phyloP scores from a whole-genome alignment of 2,888 invertebrate species.

The Hartigia nigra region DNA sequence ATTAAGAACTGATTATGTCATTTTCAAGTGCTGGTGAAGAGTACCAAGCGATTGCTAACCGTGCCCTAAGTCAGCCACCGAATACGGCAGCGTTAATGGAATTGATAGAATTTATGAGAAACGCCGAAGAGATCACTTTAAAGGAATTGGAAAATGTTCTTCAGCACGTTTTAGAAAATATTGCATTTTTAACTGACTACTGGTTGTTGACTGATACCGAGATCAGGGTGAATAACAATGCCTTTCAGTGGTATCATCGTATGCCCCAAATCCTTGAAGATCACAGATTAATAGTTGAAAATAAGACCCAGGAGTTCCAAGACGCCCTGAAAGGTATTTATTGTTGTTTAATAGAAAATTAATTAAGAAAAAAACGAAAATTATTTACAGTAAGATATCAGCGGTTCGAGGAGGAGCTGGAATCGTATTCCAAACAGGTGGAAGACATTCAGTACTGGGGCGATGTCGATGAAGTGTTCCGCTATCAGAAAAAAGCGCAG shows the following conservation, averaged over 20 bases:
- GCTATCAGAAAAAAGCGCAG: constrained; percentile 84
- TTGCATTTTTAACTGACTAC: constrained; percentile 87
- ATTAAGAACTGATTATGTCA: not conserved
- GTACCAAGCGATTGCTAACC: constrained; percentile 82
- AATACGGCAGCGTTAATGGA: constrained; percentile 90
- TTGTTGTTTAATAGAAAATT: not conserved
- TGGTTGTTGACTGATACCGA: constrained; percentile 83
- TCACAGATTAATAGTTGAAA: constrained; percentile 79
- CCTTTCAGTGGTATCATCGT: constrained; percentile 87
- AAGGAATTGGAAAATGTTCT: constrained; percentile 83
- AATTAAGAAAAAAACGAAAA: not conserved
- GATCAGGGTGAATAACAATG: constrained; percentile 85
- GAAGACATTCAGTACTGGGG: constrained; percentile 90
- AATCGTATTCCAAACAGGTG: constrained; percentile 81
- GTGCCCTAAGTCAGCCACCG: constrained; percentile 80
- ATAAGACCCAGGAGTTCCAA: constrained; percentile 88
- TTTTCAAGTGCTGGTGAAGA: constrained; percentile 81
- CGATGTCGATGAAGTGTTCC: constrained; percentile 82
- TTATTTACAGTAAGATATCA: constrained; percentile 72
- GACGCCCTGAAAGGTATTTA: constrained; percentile 74
- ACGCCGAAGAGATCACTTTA: constrained; percentile 77
- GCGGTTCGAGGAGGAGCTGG: constrained; percentile 86
- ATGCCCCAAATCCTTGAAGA: constrained; percentile 87
- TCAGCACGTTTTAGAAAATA: constrained; percentile 75
- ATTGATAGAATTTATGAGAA: constrained; percentile 80